Base-by-base conservation (phyloP, 2,113 vertebrate species). In the Tapirus terrestris region DNA sequence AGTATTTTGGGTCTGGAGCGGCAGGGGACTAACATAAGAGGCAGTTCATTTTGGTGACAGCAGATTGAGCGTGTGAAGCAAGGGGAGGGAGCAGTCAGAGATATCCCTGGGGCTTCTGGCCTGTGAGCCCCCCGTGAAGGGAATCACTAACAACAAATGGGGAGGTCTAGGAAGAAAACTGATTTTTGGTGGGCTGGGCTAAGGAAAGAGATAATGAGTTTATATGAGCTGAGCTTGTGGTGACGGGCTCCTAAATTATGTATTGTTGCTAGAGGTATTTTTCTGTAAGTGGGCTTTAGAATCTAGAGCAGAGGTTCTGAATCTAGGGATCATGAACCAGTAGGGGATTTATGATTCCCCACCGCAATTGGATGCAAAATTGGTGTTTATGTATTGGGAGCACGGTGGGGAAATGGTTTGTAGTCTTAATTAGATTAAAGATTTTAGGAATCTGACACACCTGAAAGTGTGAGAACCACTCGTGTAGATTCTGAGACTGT, bases 171-270 rank as follows among this genome's bases (percentile, higher is more conserved):
- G 65, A 86, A 51, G 23, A 45, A 89, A 89, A 63, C 61, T 1
- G 14, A 13, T 36, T 80, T 92, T 94, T 94, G 48, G 25, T 67
- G 33, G 77, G 27, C 58, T 48, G 20, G 21, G 73, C 79, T 27
- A 45, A 70, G 29, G 61, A 80, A 79, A 84, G 31, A 56, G 65
- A 89, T 43, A 20, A 25, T 53, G 27, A 67, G 0, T 73, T 90
- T 60, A 67, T 61, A n/a, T 89, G 45, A 95, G 31, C 60, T 92
- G 90, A 97, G 14, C 31, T 95, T 93, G 6, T 89, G 11, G 9
- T 63, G 16, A 77, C 53, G 87, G 70, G 1, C 16, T 82, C 39
- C 70, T 92, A 48, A 70, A 31, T 94, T 94, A n/a, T 29, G 9
- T 61, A 21, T 89, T 94, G 14, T 48, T 63, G 29, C 23, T 58